Evolutionary conservation across 2,113 vertebrate genomes (phyloP), one percentile per base, ranked within the genome.

Genomic region (Rhabdomys dilectus): DNA sequence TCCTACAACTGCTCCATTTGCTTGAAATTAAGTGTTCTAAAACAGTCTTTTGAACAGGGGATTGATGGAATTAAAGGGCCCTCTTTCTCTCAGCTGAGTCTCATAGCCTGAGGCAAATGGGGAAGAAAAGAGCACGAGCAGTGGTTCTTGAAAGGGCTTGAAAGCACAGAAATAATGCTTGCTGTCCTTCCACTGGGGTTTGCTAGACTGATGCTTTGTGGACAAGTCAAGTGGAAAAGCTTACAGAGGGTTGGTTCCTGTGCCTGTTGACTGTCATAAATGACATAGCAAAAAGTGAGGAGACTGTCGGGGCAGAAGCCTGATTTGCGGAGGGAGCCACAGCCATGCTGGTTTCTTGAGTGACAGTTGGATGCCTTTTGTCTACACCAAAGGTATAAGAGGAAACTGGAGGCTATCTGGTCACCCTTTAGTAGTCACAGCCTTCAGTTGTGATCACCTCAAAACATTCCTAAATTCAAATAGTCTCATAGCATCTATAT

Each of bases 41-140:
- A 42, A 34, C 9, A 70, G 34, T 87, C 39, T 88, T 60, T 22
- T 70, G 21, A 72, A 60, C 15, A 73, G 48, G 92, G 17, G 70
- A 60, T 93, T 84, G 64, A 70, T 80, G 39, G 62, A 92, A 94
- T 62, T 73, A 91, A 94, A 93, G 22, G 77, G 0, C 36, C 7
- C 39, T 10, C 2, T 45, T 91, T 72, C 80, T 85, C 7, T 19
- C 51, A 51, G 26, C 72, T 64, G 76, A 77, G 45, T 73, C 58
- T 77, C 66, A 10, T 36, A 15, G 15, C 39, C 6, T 22, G 68
- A 7, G 16, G 21, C 60, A 88, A 58, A 58, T 13, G 22, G 17
- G 21, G 34, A 66, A 42, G 81, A 92, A 15, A 31, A 36, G 13
- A 93, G 24, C 15, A n/a, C 0, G 4, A 34, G 64, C 12, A 13